Conservation (phyloP, 2,113 vertebrate genomes). For the Amphiprion ocellaris region DNA sequence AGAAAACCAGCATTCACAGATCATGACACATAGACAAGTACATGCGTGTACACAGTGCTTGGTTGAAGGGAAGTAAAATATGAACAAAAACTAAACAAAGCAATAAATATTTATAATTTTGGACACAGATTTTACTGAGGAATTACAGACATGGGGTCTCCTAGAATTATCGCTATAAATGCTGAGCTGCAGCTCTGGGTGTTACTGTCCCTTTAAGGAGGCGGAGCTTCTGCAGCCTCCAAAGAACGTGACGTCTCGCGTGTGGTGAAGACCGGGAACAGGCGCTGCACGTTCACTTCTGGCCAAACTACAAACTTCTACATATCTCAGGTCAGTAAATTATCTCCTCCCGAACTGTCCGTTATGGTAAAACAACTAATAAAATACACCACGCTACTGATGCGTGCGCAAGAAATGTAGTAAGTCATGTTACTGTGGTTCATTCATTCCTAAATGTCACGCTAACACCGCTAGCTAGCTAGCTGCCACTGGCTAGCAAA, state of each 20-base stretch:
- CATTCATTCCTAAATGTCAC: constrained; percentile 27
- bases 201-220: constrained; percentile 68
- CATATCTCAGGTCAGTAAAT: constrained; percentile 57
- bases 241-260: constrained; percentile 19
- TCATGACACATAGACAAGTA: too few relatives aligned
- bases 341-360: rapidly evolving
- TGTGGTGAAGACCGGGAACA: constrained; percentile 47
- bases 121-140: too few relatives aligned
- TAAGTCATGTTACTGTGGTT: not conserved
- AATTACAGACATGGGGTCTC: too few relatives aligned
- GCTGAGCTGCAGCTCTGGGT: not conserved
- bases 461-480: constrained; percentile 52
- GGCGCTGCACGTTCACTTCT: constrained; percentile 9
- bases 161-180: too few relatives aligned
- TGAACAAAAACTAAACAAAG: too few relatives aligned
- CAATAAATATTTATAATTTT: too few relatives aligned
- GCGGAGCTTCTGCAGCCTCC: not conserved
- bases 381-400: rapidly evolving
- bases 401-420: rapidly evolving
- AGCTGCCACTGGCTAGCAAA: constrained; percentile 22
- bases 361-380: rapidly evolving
- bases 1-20: too few relatives aligned
- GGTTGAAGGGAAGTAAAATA: too few relatives aligned
- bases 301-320: constrained; percentile 14
- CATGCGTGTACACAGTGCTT: too few relatives aligned